Conservation (phyloP, 2,113 vertebrate species). For the Anguilla rostrata region DNA sequence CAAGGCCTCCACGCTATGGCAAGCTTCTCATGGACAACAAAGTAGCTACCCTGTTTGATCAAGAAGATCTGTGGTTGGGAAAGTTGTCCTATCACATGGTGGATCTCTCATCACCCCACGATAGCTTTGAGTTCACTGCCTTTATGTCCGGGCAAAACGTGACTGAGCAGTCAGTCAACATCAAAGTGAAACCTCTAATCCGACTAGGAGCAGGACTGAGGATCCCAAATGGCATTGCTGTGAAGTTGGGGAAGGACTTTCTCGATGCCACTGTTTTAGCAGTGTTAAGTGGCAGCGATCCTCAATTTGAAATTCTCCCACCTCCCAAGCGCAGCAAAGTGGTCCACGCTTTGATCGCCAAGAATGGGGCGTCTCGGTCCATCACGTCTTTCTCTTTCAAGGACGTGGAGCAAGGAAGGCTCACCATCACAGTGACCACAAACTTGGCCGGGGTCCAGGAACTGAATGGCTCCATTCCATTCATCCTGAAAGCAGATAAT, state of each 20-base stretch:
- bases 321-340: constrained; percentile 76
- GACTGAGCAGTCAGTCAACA: constrained; percentile 69
- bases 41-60: constrained; percentile 71
- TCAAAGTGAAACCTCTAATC: constrained; percentile 73
- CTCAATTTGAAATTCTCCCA: constrained; percentile 75
- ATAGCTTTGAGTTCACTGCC: constrained; percentile 74
- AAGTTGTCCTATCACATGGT: constrained; percentile 78
- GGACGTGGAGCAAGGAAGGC: constrained; percentile 75
- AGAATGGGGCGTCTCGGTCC: constrained; percentile 51
- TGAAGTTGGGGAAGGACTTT: constrained; percentile 73
- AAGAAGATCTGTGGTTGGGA: constrained; percentile 72
- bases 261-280: constrained; percentile 82
- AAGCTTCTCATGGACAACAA: constrained; percentile 69
- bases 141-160: constrained; percentile 73
- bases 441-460: constrained; percentile 55
- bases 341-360: constrained; percentile 63
- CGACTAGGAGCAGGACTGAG: constrained; percentile 59
- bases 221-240: constrained; percentile 68
- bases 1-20: constrained; percentile 70
- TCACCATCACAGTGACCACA: constrained; percentile 65
- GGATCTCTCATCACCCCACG: constrained; percentile 69
- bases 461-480: constrained; percentile 80
- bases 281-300: constrained; percentile 74
- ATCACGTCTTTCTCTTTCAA: constrained; percentile 72
- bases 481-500: constrained; percentile 75